Base-by-base conservation (phyloP, 2,888 invertebrate genomes). In the Heliconius erato region DNA sequence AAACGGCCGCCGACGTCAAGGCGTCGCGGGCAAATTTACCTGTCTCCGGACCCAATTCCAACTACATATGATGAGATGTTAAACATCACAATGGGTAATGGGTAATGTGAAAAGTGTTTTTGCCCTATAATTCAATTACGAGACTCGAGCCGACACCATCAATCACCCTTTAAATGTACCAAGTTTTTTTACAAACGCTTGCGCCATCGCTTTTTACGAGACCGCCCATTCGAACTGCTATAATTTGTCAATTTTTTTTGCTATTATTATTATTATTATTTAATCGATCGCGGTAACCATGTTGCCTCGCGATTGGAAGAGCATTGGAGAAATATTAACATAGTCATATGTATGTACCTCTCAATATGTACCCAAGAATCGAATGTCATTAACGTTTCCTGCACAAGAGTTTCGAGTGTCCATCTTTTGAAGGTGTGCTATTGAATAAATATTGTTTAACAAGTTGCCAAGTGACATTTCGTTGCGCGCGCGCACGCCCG, bases 111-210 rank as follows among this genome's bases (percentile, higher is more conserved):
- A 87, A 86, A 85, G 84, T 88, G 90, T 89, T 90, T 92, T 92
- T 91, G 92, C 91, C 91, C 90, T 91, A 91, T 93, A 93, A 95
- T 95, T 95, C 94, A 95, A 95, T 95, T 95, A 94, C 89, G 87
- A 89, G 90, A 91, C 91, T 90, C 91, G 88, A 87, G 86, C 84
- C 86, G 84, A 87, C 87, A 89, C 89, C 94, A 95, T 95, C 94
- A 95, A 95, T 95, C 95, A 95, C 92, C 94, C 90, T 94, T 95
- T 94, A 95, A 95, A 92, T 94, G 94, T 95, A 94, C 92, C 94
- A 92, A 89, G 92, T 91, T 94, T 94, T 40, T 92, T 91, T 88
- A 85, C 87, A 86, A 84, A 85, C 86, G 88, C 90, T 91, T 91
- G 88, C 89, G 86, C 89, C 90, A 85, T 86, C 89, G 88, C 88